These are phyloP conservation scores for Ceramica pisi DNA, from an alignment of 2,888 invertebrate genomes.

Conservation along the genomic window DNA sequence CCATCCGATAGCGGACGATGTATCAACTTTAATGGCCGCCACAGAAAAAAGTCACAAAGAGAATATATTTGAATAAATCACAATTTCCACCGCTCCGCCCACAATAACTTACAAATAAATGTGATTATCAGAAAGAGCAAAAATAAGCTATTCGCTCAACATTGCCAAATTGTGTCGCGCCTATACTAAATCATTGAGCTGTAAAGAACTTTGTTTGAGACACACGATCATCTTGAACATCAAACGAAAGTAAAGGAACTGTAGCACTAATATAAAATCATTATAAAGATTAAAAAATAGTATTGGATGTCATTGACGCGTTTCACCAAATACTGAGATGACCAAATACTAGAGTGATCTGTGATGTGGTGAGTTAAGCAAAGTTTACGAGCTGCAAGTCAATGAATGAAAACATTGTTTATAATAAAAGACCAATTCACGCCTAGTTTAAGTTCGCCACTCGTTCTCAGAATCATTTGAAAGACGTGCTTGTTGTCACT, in stretches of 20 bases:
- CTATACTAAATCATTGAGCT: conserved; percentile 78
- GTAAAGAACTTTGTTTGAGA: conserved; percentile 68
- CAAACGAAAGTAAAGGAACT: conserved; percentile 28
- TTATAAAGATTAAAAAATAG: neutral
- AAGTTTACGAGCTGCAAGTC: neutral
- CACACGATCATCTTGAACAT: conserved; percentile 36
- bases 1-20: conserved; percentile 61
- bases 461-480: conserved; percentile 6
- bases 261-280: no score
- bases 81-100: conserved; percentile 72
- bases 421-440: conserved; percentile 1
- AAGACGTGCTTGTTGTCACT: conserved; percentile 26
- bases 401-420: neutral
- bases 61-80: conserved; percentile 75
- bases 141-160: conserved; percentile 78
- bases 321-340: no score
- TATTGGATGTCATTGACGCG: neutral
- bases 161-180: conserved; percentile 81
- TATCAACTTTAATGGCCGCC: conserved; percentile 65
- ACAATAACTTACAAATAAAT: conserved; percentile 77
- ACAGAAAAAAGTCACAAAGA: conserved; percentile 70
- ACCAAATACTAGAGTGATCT: neutral
- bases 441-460: conserved; percentile 1
- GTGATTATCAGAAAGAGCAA: conserved; percentile 77
- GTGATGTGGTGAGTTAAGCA: neutral